phyloP scores from a whole-genome alignment of 2,113 vertebrate species.

The Larimichthys crocea region DNA sequence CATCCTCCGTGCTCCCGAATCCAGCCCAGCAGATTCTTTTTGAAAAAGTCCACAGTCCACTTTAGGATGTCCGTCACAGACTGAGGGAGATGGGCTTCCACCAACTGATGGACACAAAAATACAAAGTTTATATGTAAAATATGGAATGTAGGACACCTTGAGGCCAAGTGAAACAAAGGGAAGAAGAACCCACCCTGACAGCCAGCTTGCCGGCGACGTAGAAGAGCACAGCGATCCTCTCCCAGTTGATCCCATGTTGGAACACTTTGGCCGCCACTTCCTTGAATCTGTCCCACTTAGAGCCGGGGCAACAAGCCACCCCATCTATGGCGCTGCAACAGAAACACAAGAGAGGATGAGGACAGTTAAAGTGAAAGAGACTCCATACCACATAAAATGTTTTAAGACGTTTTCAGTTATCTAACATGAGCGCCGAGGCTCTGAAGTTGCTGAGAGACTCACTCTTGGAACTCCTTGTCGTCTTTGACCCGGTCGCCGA shows the following conservation, averaged over 20 bases:
- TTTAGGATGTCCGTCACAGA: slow-evolving; percentile 34
- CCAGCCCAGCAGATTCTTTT: slow-evolving; percentile 49
- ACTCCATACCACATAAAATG: background rate
- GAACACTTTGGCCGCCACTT: slow-evolving; percentile 55
- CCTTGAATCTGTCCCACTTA: slow-evolving; percentile 34
- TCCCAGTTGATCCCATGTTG: slow-evolving; percentile 63
- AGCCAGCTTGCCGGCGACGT: slow-evolving; percentile 57
- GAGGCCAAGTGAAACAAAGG: background rate
- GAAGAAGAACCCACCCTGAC: slow-evolving; percentile 47
- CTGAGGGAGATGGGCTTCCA: slow-evolving; percentile 49
- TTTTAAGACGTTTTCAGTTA: too few relatives aligned
- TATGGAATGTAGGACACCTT: too few relatives aligned
- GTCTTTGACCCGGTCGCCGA: slow-evolving; percentile 51
- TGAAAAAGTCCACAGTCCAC: slow-evolving; percentile 57
- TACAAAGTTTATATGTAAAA: background rate
- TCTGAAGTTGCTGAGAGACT: slow-evolving; percentile 9
- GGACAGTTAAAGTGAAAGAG: background rate
- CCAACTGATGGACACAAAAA: slow-evolving; percentile 49
- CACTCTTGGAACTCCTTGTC: slow-evolving; percentile 67
- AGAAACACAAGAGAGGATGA: background rate
- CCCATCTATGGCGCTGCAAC: slow-evolving; percentile 54
- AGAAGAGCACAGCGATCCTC: slow-evolving; percentile 68
- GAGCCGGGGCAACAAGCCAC: background rate
- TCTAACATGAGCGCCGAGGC: background rate
- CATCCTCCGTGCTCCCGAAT: slow-evolving; percentile 66